A percentile compares a stretch with the other conserved stretches of the same genome.
Evolutionary conservation across 30 jellyfish, hydroid and myxozoan genomes (phyloP).

Genomic region (Hydractinia echinata): DNA sequence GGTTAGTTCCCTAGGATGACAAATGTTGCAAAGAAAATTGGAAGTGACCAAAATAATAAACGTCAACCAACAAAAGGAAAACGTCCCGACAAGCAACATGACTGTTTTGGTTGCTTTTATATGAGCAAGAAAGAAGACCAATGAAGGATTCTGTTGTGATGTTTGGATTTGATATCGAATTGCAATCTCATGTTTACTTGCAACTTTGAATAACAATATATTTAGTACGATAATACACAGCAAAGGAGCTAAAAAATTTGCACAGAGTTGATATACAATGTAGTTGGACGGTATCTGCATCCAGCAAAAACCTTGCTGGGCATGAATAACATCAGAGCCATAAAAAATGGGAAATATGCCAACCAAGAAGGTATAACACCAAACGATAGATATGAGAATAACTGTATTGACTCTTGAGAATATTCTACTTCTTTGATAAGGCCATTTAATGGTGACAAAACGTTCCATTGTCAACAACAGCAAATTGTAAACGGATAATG

Average conservation of each 20-base stretch:
- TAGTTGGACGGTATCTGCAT: background rate
- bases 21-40: slow-evolving; percentile 4
- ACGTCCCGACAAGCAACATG: slow-evolving; percentile 9
- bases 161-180: background rate
- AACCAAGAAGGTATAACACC: slow-evolving; percentile 7
- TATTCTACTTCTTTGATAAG: background rate
- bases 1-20: slow-evolving; percentile 22
- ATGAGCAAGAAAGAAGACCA: background rate
- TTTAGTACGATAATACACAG: background rate
- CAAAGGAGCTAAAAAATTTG: background rate
- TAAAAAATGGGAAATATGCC: background rate
- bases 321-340: background rate
- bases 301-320: background rate
- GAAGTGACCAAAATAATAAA: background rate
- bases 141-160: background rate
- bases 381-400: background rate
- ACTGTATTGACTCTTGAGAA: background rate
- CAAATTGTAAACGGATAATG: slow-evolving; percentile 23
- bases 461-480: slow-evolving; percentile 25
- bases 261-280: background rate
- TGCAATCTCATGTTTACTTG: slow-evolving; percentile 8
- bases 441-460: background rate
- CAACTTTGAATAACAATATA: background rate
- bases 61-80: slow-evolving; percentile 22
- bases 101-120: slow-evolving; percentile 31